Evolutionary conservation across 2,888 invertebrate genomes (phyloP).

Genomic region (Drosophila algonquin): DNA sequence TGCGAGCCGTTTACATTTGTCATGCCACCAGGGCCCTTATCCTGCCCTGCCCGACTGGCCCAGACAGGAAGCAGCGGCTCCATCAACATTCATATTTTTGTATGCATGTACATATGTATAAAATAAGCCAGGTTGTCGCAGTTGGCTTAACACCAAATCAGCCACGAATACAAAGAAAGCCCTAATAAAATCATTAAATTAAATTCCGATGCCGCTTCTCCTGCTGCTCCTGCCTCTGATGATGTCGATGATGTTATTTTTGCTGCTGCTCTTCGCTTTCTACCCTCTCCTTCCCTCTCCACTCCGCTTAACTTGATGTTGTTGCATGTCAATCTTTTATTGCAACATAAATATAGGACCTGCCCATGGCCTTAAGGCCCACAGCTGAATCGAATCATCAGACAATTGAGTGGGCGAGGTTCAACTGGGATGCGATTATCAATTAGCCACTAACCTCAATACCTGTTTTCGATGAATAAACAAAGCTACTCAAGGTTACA

Average conservation of each 20-base stretch:
- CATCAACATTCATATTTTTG: not conserved
- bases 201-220: constrained; percentile 39
- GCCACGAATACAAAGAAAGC: constrained; percentile 12
- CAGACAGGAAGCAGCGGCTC: constrained; percentile 37
- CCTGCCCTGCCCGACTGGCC: constrained; percentile 18
- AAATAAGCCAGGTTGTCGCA: constrained; percentile 24
- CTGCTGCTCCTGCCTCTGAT: not conserved
- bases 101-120: not conserved
- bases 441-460: not conserved
- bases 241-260: constrained; percentile 35
- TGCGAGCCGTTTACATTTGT: constrained; percentile 65
- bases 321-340: constrained; percentile 54
- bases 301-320: constrained; percentile 38
- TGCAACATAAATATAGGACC: constrained; percentile 26
- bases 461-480: constrained; percentile 1
- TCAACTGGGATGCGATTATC: constrained; percentile 8
- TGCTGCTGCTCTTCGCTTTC: constrained; percentile 29
- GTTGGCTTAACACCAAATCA: constrained; percentile 32
- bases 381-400: not conserved
- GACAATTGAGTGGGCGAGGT: not conserved
- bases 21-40: constrained; percentile 3
- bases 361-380: not conserved
- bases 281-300: not conserved
- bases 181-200: constrained; percentile 68
- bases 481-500: not conserved